A percentile compares a stretch with the other conserved stretches of the same genome.
Evolutionary conservation across 2,888 invertebrate genomes (phyloP).

Genomic region (Teinopalpus imperialis): DNA sequence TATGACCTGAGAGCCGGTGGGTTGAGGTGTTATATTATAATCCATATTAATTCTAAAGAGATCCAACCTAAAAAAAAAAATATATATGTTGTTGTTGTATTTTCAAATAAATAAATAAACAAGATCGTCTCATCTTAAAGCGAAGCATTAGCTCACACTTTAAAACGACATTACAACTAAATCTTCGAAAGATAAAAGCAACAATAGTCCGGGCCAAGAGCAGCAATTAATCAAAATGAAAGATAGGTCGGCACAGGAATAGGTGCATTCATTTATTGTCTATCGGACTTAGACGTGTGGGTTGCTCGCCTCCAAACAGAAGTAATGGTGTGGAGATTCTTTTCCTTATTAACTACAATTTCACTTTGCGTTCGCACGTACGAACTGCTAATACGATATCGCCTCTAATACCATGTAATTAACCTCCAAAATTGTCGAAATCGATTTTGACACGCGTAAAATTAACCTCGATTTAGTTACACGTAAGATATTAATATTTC

Average conservation of each 20-base stretch:
- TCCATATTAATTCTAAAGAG: too few species aligned
- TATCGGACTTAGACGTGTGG: constrained; percentile 39
- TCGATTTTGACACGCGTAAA: neutral
- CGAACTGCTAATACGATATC: constrained; percentile 4
- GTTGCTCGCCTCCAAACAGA: constrained; percentile 36
- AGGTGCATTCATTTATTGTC: constrained; percentile 59
- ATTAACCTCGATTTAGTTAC: constrained; percentile 28
- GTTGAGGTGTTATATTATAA: too few species aligned
- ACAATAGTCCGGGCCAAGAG: constrained; percentile 46
- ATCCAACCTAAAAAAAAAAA: too few species aligned
- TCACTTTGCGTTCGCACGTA: constrained; percentile 11
- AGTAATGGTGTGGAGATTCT: constrained; percentile 40
- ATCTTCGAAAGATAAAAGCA: constrained; percentile 60
- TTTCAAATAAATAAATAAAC: too few species aligned
- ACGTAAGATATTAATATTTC: constrained; percentile 37
- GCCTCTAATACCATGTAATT: neutral
- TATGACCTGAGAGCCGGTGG: too few species aligned
- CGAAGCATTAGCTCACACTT: constrained; percentile 40
- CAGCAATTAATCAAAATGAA: constrained; percentile 72
- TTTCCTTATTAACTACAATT: constrained; percentile 33
- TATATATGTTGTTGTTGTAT: too few species aligned
- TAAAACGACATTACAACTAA: constrained; percentile 69
- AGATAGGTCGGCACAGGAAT: constrained; percentile 62
- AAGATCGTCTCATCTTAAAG: too few species aligned
- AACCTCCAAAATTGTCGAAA: neutral